Conservation (phyloP, 1,140 invertebrate genomes). For the Tenebrio molitor region DNA sequence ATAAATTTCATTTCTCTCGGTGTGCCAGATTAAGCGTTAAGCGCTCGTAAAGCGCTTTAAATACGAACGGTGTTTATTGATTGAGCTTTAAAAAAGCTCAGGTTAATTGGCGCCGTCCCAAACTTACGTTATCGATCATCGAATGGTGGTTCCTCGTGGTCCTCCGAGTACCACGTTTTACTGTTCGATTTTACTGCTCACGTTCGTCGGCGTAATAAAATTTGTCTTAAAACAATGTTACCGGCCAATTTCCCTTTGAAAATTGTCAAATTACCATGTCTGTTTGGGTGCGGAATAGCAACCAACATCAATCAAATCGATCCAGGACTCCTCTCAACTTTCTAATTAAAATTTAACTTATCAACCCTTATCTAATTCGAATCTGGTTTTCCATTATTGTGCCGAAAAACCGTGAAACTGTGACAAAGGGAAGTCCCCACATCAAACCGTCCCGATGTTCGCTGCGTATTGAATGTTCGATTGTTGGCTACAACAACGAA, state of each 20-base stretch:
- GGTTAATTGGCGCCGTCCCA: background rate
- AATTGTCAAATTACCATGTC: conserved; percentile 21
- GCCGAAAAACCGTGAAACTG: background rate
- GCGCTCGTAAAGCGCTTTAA: background rate
- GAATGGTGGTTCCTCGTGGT: no score
- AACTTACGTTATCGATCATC: no score
- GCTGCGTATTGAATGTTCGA: background rate
- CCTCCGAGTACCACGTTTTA: no score
- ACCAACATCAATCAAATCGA: background rate
- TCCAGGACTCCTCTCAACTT: background rate
- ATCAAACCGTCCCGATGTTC: background rate
- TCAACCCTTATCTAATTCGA: conserved; percentile 11
- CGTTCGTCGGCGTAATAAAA: no score
- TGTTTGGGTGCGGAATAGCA: background rate
- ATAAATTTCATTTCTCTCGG: background rate
- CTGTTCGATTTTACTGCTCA: no score
- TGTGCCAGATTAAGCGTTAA: background rate
- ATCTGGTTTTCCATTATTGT: background rate
- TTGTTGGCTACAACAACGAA: background rate
- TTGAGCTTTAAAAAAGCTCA: conserved; percentile 5
- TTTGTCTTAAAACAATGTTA: no score
- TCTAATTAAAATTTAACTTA: conserved; percentile 27
- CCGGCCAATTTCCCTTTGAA: conserved; percentile 13
- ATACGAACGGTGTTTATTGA: conserved; percentile 1
- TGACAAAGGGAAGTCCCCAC: background rate